Base-by-base conservation (phyloP, 2,888 invertebrate genomes). In the Gastrophysa polygoni region DNA sequence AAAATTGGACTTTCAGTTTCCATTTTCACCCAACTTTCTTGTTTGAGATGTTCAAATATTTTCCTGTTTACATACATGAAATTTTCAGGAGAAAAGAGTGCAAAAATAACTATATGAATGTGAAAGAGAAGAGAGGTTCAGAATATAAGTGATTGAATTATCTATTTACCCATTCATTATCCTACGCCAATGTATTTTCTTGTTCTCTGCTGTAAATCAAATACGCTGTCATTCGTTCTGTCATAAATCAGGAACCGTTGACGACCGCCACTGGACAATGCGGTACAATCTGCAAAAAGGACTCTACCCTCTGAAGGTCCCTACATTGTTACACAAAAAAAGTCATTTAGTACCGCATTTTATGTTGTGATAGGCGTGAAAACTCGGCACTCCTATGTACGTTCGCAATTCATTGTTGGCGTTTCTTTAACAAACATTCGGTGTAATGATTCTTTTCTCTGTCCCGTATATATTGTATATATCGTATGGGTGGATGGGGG, bases 261-360 rank as follows among this genome's bases (percentile, higher is more conserved):
- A 79, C 73, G 79, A 77, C 79, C 77, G 77, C 79, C 78, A 75
- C 76, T 68, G 79, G 77, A 79, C 79, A 79, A 78, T 75, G 75
- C 75, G 72, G 75, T 72, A 71, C 75, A 71, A 73, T 75, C 75
- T 67, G 71, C 70, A 69, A 70, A 68, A 70, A 61, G 61, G 54
- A 63, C 67, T 52, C 11, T 52, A 34, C 46, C 47, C 48, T 54
- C 54, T 54, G 44, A 62, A 63, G 67, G 62, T 64, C 34, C 58
- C 56, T 59, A 68, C 67, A 68, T 59, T 59, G 60, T 59, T 56
- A 43, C 55, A 61, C 47, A 29, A 62, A 64, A 66, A 68, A 68
- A 64, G 64, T 62, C 57, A 59, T 63, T 52, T 62, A 55, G 63
- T 59, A 34, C 54, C 50, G 51, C 59, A 62, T 64, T 70, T 73